These are phyloP conservation scores for Hyalella azteca DNA, from an alignment of 2,888 invertebrate species.

Conservation along the genomic window DNA sequence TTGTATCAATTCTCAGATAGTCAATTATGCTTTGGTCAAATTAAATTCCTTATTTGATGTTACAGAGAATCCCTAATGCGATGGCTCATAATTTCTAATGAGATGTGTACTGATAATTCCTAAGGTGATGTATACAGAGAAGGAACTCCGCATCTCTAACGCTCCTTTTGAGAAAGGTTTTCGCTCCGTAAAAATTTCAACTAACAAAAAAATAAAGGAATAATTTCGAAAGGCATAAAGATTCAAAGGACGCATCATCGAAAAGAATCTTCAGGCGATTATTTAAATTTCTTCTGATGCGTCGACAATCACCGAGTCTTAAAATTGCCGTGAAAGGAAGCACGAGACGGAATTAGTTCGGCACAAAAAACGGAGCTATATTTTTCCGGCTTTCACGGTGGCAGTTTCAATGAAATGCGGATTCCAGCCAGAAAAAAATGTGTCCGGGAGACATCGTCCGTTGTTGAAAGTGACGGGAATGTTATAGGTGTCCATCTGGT, in stretches of 20 bases:
- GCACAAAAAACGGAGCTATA: neutral
- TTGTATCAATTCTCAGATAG: no score
- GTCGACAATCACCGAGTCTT: neutral
- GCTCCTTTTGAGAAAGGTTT: neutral
- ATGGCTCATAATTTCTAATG: no score
- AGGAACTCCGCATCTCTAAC: neutral
- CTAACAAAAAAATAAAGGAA: neutral
- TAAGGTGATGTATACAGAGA: no score
- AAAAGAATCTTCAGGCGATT: neutral
- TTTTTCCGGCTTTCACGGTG: neutral
- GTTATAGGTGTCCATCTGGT: no score
- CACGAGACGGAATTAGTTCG: neutral
- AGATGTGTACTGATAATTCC: no score
- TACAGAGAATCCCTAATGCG: no score
- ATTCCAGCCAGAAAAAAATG: neutral
- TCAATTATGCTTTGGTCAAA: no score
- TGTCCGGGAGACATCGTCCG: neutral
- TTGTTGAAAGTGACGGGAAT: neutral
- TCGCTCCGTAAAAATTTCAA: neutral
- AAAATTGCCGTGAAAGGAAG: neutral
- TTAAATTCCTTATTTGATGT: no score
- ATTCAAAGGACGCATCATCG: neutral
- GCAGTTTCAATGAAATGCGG: conserved; percentile 16
- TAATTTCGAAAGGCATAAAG: neutral
- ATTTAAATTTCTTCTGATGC: conserved; percentile 29